Conservation (phyloP, 2,888 invertebrate genomes). For the Nomada ferruginata region DNA sequence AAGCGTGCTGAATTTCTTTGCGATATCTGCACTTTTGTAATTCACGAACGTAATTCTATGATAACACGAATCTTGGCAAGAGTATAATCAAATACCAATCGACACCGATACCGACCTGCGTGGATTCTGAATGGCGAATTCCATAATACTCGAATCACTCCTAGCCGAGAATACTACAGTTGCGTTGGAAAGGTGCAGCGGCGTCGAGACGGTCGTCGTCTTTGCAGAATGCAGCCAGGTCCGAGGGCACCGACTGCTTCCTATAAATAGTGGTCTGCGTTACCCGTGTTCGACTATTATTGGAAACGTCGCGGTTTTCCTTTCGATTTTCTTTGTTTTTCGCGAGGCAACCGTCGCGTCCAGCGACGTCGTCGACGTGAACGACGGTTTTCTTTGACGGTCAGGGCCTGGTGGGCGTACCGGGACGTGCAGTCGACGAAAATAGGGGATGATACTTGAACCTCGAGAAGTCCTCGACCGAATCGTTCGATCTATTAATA, state of each 20-base stretch:
- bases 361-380: slow-evolving; percentile 26
- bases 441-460: slow-evolving; percentile 58
- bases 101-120: slow-evolving; percentile 32
- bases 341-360: slow-evolving; percentile 30
- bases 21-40: not conserved
- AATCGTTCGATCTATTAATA: slow-evolving; percentile 58
- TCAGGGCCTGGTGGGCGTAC: slow-evolving; percentile 66
- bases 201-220: slow-evolving; percentile 35
- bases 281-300: slow-evolving; percentile 71
- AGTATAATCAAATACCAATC: not conserved
- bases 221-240: slow-evolving; percentile 47
- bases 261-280: slow-evolving; percentile 72
- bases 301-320: slow-evolving; percentile 64
- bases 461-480: slow-evolving; percentile 29
- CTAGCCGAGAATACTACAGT: slow-evolving; percentile 70
- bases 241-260: slow-evolving; percentile 55
- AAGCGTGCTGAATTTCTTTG: too few relatives aligned
- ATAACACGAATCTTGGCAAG: slow-evolving; percentile 14
- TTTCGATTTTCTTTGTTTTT: slow-evolving; percentile 34
- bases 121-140: slow-evolving; percentile 71
- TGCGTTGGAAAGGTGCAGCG: slow-evolving; percentile 54
- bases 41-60: not conserved
- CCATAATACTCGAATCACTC: slow-evolving; percentile 72
- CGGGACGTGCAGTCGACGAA: slow-evolving; percentile 35
- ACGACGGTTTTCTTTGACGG: slow-evolving; percentile 69